Evolutionary conservation across 2,797 vertebrate species (phyloP).

Genomic region (Mycteria americana): DNA sequence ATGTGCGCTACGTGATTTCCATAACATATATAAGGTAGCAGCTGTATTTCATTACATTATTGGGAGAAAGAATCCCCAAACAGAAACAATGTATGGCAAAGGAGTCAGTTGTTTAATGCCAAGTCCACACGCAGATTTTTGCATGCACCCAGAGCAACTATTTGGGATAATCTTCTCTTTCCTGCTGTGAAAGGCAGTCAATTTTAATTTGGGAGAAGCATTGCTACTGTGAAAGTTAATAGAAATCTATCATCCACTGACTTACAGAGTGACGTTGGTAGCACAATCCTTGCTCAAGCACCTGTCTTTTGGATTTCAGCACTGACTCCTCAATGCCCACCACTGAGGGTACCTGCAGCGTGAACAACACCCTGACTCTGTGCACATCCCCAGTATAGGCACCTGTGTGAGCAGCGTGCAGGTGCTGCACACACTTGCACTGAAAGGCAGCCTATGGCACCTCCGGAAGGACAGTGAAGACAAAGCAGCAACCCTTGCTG

Average conservation of each 20-base stretch:
- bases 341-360: fast-evolving
- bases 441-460: neutral
- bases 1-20: neutral
- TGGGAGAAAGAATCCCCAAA: neutral
- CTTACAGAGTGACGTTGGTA: neutral
- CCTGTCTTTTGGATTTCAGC: neutral
- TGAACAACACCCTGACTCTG: fast-evolving
- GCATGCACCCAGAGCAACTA: neutral
- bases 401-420: neutral
- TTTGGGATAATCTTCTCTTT: neutral
- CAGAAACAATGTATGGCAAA: neutral
- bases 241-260: neutral
- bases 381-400: fast-evolving
- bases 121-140: neutral
- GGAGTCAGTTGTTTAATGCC: neutral
- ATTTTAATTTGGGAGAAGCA: neutral
- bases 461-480: neutral
- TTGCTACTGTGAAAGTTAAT: neutral
- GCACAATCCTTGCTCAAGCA: neutral
- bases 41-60: neutral
- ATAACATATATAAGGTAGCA: neutral
- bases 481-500: neutral
- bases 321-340: neutral
- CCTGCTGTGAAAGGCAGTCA: neutral
- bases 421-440: neutral